Conservation (phyloP, 2,797 vertebrate genomes). For the Numenius phaeopus region DNA sequence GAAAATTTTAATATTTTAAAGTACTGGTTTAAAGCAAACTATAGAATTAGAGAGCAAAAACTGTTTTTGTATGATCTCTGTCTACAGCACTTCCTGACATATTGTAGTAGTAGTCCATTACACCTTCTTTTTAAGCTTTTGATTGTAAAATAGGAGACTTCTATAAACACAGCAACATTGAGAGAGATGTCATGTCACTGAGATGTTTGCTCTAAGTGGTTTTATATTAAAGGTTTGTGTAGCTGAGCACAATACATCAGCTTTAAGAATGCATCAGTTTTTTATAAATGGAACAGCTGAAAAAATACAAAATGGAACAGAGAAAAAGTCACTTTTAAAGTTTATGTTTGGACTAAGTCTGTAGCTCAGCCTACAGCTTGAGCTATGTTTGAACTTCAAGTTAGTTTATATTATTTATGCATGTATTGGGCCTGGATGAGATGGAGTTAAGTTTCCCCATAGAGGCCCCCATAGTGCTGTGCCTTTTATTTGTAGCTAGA, state of each 20-base stretch:
- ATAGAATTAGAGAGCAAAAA: neutral
- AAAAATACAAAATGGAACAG: neutral
- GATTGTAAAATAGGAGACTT: slow-evolving; percentile 7
- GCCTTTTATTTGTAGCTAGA: neutral
- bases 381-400: neutral
- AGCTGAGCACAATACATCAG: neutral
- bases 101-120: neutral
- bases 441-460: neutral
- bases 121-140: neutral
- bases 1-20: neutral
- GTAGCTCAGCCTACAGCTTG: neutral
- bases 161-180: slow-evolving; percentile 3
- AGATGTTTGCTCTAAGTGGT: neutral
- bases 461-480: neutral
- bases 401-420: neutral
- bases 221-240: slow-evolving; percentile 19
- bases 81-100: neutral
- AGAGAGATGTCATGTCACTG: neutral
- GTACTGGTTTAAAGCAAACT: neutral
- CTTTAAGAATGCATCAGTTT: neutral
- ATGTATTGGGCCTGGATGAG: neutral
- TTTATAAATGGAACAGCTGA: neutral
- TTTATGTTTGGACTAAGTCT: neutral
- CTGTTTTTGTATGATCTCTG: neutral
- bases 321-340: neutral